Base-by-base conservation (phyloP, 2,888 invertebrate genomes). In the Ctenicera cuprea region DNA sequence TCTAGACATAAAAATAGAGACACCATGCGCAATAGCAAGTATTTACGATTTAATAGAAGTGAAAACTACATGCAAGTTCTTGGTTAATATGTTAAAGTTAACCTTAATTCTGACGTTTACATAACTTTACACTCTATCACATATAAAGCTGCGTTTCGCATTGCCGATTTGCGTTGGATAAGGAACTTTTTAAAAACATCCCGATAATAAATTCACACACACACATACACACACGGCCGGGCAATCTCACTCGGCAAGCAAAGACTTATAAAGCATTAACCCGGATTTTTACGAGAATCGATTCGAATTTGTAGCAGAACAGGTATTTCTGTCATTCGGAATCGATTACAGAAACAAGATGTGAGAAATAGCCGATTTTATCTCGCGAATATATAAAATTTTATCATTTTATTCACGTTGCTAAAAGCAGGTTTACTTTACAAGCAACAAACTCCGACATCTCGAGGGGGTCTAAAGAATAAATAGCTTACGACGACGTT, bases 301-400 rank as follows among this genome's bases (percentile, higher is more conserved):
- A 48, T 50, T 45, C 57, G 48, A 65, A 74, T 70, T 70, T 69
- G 70, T 70, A 74, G 52, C 66, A 59, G 61, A 74, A 74, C 74
- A 65, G 65, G 74, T 71, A 74, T 71, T 66, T 71, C 66, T 74
- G 70, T 74, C 69, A 71, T 71, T 74, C 59, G 74, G 59, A 75
- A 67, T 71, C 68, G 74, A 71, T 74, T 74, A 64, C 67, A 54
- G 16, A 68, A 64, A 68, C 64, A 65, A 74, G 69, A 74, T 74
- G 75, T 72, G 69, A 72, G 59, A 75, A 72, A 65, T 71, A 61
- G 64, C 61, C 41, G 74, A 74, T 74, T 71, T 74, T 74, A 74
- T 74, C 74, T 71, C 22, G 16, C 45, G 74, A 50, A 74, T 74
- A 66, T 62, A 71, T 74, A 66, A 71, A 74, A 74, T 71, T 74